These are phyloP conservation scores for Calonectris borealis DNA, from an alignment of 2,113 vertebrate genomes.

Conservation along the genomic window DNA sequence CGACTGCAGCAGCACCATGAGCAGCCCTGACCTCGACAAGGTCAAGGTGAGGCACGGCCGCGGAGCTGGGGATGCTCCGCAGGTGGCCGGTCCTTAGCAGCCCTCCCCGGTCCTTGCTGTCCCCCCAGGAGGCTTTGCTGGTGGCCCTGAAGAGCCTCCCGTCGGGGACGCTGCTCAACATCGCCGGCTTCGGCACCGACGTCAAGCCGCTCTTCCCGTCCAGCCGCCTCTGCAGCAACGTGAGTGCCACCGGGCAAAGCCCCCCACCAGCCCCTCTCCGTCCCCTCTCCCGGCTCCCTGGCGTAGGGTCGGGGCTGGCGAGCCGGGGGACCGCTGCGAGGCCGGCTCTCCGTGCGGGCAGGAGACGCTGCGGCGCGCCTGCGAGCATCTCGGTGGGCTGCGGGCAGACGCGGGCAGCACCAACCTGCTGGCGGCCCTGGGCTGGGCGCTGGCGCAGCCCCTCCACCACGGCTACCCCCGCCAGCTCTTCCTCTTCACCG, in stretches of 20 bases:
- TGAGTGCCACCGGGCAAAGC: slow-evolving; percentile 45
- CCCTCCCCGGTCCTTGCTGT: not conserved
- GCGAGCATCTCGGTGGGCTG: slow-evolving; percentile 80
- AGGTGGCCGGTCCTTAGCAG: not conserved
- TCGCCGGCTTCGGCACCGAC: slow-evolving; percentile 77
- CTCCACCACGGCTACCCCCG: slow-evolving; percentile 86
- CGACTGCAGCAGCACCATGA: slow-evolving; percentile 76
- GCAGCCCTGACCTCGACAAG: slow-evolving; percentile 71
- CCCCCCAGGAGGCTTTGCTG: slow-evolving; percentile 85
- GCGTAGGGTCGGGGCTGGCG: accelerated
- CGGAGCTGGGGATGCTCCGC: not conserved
- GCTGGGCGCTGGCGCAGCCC: slow-evolving; percentile 87
- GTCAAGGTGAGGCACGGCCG: slow-evolving; percentile 71
- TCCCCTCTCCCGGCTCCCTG: not conserved
- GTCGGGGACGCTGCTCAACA: slow-evolving; percentile 83
- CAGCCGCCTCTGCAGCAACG: slow-evolving; percentile 88
- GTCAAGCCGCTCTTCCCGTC: slow-evolving; percentile 83
- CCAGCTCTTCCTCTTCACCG: slow-evolving; percentile 88
- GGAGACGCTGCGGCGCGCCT: slow-evolving; percentile 79
- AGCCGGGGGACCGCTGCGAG: accelerated
- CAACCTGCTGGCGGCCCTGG: slow-evolving; percentile 82
- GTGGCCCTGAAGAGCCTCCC: slow-evolving; percentile 93
- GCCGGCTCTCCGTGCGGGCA: not conserved
- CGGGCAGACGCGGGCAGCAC: slow-evolving; percentile 64
- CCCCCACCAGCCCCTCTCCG: not conserved